A percentile compares a stretch with the other conserved stretches of the same genome.
Evolutionary conservation across 2,888 invertebrate species (phyloP).

Genomic region (Linyphia triangularis): DNA sequence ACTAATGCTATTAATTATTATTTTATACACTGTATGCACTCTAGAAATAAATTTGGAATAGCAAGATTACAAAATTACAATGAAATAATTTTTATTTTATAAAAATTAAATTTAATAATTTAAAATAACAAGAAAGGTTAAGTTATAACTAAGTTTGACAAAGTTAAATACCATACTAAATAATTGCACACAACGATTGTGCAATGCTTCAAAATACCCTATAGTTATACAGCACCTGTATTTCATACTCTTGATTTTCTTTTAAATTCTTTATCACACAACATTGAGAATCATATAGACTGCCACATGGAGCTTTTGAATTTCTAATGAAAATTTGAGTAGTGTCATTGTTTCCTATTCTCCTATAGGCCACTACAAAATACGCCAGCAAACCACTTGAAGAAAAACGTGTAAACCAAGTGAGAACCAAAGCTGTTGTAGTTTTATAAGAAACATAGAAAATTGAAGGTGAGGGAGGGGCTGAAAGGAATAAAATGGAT

Average conservation of each 20-base stretch:
- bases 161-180: no score
- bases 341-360: not conserved
- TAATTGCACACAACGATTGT: no score
- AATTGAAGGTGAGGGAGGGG: not conserved
- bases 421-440: not conserved
- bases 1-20: no score
- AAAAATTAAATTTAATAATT: no score
- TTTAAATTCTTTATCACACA: not conserved
- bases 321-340: not conserved
- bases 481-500: not conserved
- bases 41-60: no score
- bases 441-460: not conserved
- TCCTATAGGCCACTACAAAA: not conserved
- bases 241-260: slow-evolving; percentile 9
- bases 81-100: no score
- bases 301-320: not conserved
- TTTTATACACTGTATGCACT: no score
- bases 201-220: no score
- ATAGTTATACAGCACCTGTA: slow-evolving; percentile 28
- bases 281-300: not conserved
- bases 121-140: no score
- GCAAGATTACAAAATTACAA: no score
- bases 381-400: not conserved
- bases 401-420: not conserved
- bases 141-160: no score